These are phyloP conservation scores for Monoplex corrugatus DNA, from an alignment of 2,888 invertebrate species.

Conservation along the genomic window DNA sequence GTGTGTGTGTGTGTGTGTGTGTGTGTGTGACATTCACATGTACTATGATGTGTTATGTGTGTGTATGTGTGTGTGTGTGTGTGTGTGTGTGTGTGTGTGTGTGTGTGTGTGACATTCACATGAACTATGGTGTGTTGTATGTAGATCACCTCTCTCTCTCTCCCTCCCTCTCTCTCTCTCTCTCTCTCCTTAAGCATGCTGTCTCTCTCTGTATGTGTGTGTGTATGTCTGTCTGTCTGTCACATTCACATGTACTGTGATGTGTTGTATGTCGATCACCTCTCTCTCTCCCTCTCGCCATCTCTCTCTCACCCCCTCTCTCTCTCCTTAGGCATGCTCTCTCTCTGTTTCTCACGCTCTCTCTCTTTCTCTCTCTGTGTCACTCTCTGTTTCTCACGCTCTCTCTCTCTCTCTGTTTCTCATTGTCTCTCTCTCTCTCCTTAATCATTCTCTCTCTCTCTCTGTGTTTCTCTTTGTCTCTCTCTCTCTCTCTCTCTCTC, in stretches of 20 bases:
- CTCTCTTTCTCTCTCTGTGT: conserved; percentile 8
- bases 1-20: not conserved
- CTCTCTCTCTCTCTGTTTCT: conserved; percentile 30
- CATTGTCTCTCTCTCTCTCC: conserved; percentile 24
- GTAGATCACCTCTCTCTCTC: not conserved
- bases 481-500: not conserved
- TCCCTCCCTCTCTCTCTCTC: conserved; percentile 12
- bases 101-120: not conserved
- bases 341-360: not conserved
- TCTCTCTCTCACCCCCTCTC: not conserved
- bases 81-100: not conserved
- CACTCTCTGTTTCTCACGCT: not conserved
- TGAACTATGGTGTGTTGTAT: not conserved
- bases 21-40: not conserved
- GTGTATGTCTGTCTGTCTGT: not conserved
- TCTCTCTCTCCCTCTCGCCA: too few relatives aligned
- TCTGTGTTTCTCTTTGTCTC: not conserved
- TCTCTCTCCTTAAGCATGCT: not conserved
- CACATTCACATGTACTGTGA: too few relatives aligned
- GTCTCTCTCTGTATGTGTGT: not conserved
- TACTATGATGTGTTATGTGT: not conserved
- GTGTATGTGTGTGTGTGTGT: conserved; percentile 15
- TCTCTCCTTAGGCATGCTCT: not conserved
- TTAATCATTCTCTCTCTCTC: not conserved
- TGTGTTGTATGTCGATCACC: too few relatives aligned